phyloP scores from a whole-genome alignment of 2,797 vertebrate species.

The Orestias chungarensis region DNA sequence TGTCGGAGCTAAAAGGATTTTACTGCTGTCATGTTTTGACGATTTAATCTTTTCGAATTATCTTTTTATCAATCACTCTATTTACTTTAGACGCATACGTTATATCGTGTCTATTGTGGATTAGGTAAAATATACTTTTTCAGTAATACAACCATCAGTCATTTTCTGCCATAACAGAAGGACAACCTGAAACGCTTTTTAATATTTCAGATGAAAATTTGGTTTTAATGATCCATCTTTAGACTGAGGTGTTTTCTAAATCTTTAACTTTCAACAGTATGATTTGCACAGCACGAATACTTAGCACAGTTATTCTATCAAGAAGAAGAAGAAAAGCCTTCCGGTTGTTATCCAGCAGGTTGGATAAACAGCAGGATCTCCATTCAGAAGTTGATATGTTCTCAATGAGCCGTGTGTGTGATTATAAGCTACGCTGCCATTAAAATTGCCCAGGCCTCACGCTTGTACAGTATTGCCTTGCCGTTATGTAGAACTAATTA shows the following conservation, averaged over 20 bases:
- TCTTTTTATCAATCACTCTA: neutral
- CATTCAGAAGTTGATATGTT: constrained; percentile 57
- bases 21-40: neutral
- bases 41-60: neutral
- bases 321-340: constrained; percentile 41
- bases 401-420: constrained; percentile 45
- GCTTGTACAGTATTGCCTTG: constrained; percentile 46
- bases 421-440: constrained; percentile 54
- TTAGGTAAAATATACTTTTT: neutral
- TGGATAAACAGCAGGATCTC: constrained; percentile 42
- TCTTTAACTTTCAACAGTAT: neutral
- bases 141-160: neutral
- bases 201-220: neutral
- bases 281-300: neutral
- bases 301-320: constrained; percentile 17
- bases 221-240: constrained; percentile 1
- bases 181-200: neutral
- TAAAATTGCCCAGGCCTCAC: constrained; percentile 55
- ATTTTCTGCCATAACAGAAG: neutral
- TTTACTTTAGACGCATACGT: neutral
- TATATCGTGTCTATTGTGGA: neutral
- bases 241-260: constrained; percentile 4
- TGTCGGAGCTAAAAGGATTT: neutral
- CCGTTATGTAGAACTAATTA: constrained; percentile 68
- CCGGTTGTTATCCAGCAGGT: constrained; percentile 36